Evolutionary conservation across 2,113 vertebrate genomes (phyloP), one percentile per base, ranked within the genome.

Genomic region (Vireo altiloquus): DNA sequence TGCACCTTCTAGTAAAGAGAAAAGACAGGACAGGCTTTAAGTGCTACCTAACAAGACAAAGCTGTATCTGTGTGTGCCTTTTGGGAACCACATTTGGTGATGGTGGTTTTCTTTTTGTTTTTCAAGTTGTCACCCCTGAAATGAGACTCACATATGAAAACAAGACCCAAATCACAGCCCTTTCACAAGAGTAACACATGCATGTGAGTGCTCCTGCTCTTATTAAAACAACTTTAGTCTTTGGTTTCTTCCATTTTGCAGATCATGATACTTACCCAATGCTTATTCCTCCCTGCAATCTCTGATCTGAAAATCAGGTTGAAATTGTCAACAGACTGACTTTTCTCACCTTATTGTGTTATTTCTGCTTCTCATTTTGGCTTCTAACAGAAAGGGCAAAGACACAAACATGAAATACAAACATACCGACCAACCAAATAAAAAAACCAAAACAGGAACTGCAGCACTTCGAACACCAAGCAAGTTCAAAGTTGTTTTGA

Each of bases 251-350:
- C 12, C 8, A 7, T 69, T 79, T 77, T 52, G 15, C 18, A 9
- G 6, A 18, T 54, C 86, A 59, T 74, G 9, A 22, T 70, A 37
- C 31, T 71, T 79, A 19, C 4, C 15, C 19, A 44, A 3, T 22
- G 11, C 21, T 64, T 86, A 39, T 30, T 27, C 40, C 10, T 84
- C 23, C 28, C 31, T 83, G n/a, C 15, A 15, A 60, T 30, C 40
- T 75, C 59, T 87, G 69, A 89, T 78, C 52, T 89, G n/a, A 91
- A 87, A 82, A 81, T 95, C 22, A 31, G n/a, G 61, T 23, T 35
- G n/a, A 61, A 75, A 31, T 52, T 53, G 39, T 44, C n/a, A 69
- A 19, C 53, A 89, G 53, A 5, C 31, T 90, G 69, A 84, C 49
- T 80, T 92, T 91, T 91, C 72, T 68, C 65, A 57, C 20, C 11